Base-by-base conservation (phyloP, 1,140 invertebrate genomes). In the Helicoverpa armigera region DNA sequence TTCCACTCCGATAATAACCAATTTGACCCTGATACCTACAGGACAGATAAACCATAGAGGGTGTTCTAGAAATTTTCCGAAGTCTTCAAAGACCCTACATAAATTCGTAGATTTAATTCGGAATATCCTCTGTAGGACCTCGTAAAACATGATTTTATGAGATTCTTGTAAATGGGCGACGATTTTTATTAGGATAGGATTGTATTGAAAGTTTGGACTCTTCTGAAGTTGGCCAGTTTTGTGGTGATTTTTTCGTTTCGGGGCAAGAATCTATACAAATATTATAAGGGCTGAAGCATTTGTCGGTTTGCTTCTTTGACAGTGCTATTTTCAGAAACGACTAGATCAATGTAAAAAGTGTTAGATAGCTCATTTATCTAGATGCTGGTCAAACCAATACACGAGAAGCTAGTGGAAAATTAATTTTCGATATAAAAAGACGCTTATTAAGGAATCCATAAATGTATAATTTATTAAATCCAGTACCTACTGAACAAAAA, bases 141-240 rank as follows among this genome's bases (percentile, higher is more conserved):
- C 82, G 77, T 85, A 85, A 85, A 82, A 78, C 83, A 85, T 69
- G 77, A 81, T 81, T 85, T 85, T 85, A 83, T 82, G 77, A 13
- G 79, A 80, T 83, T 81, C 75, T 72, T 75, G 80, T 85, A 84
- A 84, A 60, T 77, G 74, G 60, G 5, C 50, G 75, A 35, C 75
- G 75, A 79, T 69, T 79, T 78, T 79, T 79, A 79, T 79, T 79
- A 79, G 23, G 50, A 79, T 69, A 54, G 53, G 76, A 56, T 70
- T 16, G 63, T 79, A 35, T 7, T 3, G 35, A 29, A 18, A 7
- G 29, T 18, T 60, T 29, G 31, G n/a, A 65, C 12, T 60, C 48
- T 60, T 77, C 53, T 29, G 18, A 14, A 10, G 16, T 63, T 63
- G 67, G 43, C 35, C 3, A 54, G 18, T 53, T 61, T 54, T 50